Base-by-base conservation (phyloP, 2,113 vertebrate species). In the Corythornis vintsioides region DNA sequence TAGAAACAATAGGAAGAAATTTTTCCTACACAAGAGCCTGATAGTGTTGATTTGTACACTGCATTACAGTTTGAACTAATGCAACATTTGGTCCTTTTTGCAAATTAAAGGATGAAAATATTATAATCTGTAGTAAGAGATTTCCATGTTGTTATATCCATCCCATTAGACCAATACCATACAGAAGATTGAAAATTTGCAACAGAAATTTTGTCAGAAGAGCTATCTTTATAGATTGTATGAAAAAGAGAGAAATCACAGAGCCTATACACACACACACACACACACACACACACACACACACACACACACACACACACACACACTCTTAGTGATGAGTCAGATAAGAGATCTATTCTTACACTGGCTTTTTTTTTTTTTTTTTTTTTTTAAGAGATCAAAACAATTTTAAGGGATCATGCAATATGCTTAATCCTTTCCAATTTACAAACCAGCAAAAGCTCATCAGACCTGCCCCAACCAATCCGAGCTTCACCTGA, bases 1-100 rank as follows among this genome's bases (percentile, higher is more conserved):
- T 78, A 89, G 79, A 96, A 89, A 86, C 72, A 94, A 95, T 43
- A 92, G 48, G 40, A 67, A 85, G 72, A 73, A 22, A 33, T 64
- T 52, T 40, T 69, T 92, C 55, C 65, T 18, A 31, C 26, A 45
- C 40, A 71, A 13, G 10, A 74, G 74, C 73, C 69, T 11, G 28
- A 29, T 11, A 29, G 21, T 35, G 25, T 72, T 94, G 43, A 64
- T 85, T 83, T n/a, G 9, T 66, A 83, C 21, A 43, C 15, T 52
- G 73, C 50, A 90, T 79, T 84, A 92, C 20, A 83, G 76, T 71
- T 87, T 55, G 15, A 52, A 86, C 66, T 79, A 84, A 86, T 18
- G 48, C 60, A 94, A 88, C 38, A 45, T 57, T 92, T 50, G 35
- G 48, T 76, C 72, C 25, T 33, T 67, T 72, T 78, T 72, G 38